A percentile compares a stretch with the other conserved stretches of the same genome.
phyloP scores from a whole-genome alignment of 1,140 invertebrate species.

The Habropoda laboriosa region DNA sequence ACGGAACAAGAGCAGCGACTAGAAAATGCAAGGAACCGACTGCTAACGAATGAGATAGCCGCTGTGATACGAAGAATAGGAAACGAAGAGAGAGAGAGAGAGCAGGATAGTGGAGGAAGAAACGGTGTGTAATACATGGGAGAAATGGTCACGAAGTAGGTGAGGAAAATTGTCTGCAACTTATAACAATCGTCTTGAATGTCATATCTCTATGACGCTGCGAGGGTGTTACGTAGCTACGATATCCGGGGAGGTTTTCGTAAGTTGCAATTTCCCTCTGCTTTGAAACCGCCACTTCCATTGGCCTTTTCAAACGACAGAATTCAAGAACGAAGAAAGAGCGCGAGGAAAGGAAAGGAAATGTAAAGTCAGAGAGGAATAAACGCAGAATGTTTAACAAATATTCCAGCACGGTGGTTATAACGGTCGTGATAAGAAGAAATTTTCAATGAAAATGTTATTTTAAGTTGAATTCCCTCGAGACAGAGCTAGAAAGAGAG shows the following conservation, averaged over 20 bases:
- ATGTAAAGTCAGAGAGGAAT: neutral
- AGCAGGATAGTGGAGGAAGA: neutral
- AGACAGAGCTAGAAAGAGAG: no score
- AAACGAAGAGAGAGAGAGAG: neutral
- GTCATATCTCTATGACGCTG: constrained; percentile 13
- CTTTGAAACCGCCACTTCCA: neutral
- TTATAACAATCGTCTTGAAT: constrained; percentile 37
- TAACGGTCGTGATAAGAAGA: neutral
- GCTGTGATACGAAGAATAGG: neutral
- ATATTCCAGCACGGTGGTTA: neutral
- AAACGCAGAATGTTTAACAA: neutral
- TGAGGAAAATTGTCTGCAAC: constrained; percentile 21
- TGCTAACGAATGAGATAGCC: neutral
- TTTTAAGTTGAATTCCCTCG: neutral
- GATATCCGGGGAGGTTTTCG: constrained; percentile 1
- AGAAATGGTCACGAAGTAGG: neutral
- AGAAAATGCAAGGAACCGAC: neutral
- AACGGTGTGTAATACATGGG: neutral
- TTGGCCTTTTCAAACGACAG: neutral
- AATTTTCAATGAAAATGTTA: neutral
- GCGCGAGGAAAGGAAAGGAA: no score
- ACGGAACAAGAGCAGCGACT: neutral
- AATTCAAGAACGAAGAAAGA: neutral
- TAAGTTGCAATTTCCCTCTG: constrained; percentile 29
- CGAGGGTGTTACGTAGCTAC: neutral